Percentiles rank a stretch among this genome's conserved stretches.
phyloP scores from a whole-genome alignment of 2,113 vertebrate species.

The Columba livia region DNA sequence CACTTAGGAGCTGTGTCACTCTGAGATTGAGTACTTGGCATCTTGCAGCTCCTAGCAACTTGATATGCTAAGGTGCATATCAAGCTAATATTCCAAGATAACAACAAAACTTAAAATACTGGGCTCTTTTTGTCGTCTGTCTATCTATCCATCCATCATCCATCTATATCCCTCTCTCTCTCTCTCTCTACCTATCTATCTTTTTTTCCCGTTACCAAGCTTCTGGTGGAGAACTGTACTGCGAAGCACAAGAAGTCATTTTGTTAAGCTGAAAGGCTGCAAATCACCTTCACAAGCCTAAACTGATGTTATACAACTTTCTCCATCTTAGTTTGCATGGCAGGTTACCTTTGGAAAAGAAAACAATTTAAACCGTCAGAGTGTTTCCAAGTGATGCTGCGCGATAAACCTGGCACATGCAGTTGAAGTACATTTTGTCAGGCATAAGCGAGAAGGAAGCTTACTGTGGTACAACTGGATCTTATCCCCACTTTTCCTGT shows the following conservation, averaged over 20 bases:
- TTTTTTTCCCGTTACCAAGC: background rate
- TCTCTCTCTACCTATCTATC: too few relatives aligned
- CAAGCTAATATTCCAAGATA: background rate
- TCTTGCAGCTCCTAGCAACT: background rate
- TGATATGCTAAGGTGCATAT: background rate
- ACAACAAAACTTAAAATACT: background rate
- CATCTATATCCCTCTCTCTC: background rate
- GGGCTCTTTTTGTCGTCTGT: background rate
- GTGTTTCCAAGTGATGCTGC: slow-evolving; percentile 34
- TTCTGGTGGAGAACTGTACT: background rate
- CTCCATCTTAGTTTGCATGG: background rate
- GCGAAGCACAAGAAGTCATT: background rate
- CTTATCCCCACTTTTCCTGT: slow-evolving; percentile 32
- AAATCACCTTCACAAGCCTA: background rate
- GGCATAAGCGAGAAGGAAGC: background rate
- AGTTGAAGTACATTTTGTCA: slow-evolving; percentile 63
- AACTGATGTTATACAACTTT: background rate
- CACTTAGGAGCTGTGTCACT: background rate
- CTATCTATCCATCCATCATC: background rate
- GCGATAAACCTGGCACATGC: slow-evolving; percentile 34
- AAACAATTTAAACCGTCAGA: slow-evolving; percentile 32
- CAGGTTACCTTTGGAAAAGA: background rate
- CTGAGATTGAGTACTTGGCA: background rate
- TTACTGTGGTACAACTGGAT: background rate
- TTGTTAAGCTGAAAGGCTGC: background rate